Conservation (phyloP, 2,797 vertebrate species). For the Spizella passerina region DNA sequence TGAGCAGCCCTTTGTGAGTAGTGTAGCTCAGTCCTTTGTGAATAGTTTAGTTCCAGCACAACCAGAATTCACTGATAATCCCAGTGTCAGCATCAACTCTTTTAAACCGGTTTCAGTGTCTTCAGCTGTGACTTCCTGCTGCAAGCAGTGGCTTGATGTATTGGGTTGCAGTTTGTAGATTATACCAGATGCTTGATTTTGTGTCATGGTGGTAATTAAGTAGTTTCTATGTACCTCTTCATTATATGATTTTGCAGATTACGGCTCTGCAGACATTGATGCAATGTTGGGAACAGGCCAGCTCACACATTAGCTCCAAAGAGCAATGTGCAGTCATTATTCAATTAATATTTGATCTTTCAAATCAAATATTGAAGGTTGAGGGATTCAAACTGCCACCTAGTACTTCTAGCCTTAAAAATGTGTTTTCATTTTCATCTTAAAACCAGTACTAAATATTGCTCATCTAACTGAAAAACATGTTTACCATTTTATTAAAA, state of each 20-base stretch:
- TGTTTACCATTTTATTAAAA: neutral
- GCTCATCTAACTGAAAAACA: neutral
- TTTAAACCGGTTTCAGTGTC: neutral
- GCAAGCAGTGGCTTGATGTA: constrained; percentile 6
- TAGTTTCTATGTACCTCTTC: neutral
- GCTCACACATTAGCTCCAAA: neutral
- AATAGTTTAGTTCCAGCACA: neutral
- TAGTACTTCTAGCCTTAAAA: neutral
- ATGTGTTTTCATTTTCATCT: neutral
- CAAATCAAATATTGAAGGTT: neutral
- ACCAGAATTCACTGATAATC: neutral
- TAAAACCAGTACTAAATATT: neutral
- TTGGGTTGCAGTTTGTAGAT: constrained; percentile 25
- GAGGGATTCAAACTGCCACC: neutral
- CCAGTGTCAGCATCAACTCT: neutral
- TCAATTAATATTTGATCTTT: neutral
- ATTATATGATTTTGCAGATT: neutral
- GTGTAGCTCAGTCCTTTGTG: neutral
- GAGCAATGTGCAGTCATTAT: neutral
- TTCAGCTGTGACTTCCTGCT: neutral
- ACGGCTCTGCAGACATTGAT: neutral
- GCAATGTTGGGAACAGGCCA: neutral
- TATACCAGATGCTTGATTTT: neutral
- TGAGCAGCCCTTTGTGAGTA: neutral
- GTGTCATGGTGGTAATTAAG: neutral